Conservation (phyloP, 1,140 invertebrate genomes). For the Pararge aegeria region DNA sequence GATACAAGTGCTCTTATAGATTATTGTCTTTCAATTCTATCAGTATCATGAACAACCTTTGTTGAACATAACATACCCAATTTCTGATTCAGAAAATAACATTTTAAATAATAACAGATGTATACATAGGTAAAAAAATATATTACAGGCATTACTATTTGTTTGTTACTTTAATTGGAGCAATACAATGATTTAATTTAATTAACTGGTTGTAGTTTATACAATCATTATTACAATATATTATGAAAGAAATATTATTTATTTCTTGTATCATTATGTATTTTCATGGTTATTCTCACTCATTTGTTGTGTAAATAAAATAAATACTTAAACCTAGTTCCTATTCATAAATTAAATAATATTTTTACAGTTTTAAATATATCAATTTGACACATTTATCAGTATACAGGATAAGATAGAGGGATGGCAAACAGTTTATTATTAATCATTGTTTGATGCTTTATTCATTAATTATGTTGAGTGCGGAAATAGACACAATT, state of each 20-base stretch:
- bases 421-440: neutral
- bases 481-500: no score
- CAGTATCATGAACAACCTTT: neutral
- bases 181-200: no score
- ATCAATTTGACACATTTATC: neutral
- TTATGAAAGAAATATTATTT: neutral
- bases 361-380: neutral
- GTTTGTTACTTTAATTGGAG: no score
- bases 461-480: no score
- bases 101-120: neutral
- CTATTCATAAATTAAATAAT: constrained; percentile 6
- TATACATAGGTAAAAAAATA: no score
- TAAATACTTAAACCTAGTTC: constrained; percentile 26
- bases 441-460: no score
- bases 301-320: constrained; percentile 20
- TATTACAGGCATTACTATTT: no score
- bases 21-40: neutral
- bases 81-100: neutral
- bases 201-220: no score
- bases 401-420: neutral
- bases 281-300: constrained; percentile 16
- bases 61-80: neutral
- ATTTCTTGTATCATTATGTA: neutral
- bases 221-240: neutral
- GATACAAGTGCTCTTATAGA: no score